Base-by-base conservation (phyloP, 2,113 vertebrate species). In the Genyomyrus donnyi region DNA sequence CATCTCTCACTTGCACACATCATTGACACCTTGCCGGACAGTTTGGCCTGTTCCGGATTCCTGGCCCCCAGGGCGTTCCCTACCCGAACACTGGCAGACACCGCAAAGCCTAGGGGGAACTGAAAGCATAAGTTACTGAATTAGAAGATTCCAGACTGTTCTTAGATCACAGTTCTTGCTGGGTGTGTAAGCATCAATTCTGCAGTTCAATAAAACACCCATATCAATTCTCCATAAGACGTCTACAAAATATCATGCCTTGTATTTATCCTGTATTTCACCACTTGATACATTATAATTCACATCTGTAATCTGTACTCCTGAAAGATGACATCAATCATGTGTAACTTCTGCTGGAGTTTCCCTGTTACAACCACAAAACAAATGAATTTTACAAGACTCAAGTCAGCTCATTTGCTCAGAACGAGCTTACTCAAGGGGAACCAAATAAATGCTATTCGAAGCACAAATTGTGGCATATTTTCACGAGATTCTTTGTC, bases 11-110 rank as follows among this genome's bases (percentile, higher is more conserved):
- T 80, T 95, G 96, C 48, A 77, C 96, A 97, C 74, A 96, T 90
- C 84, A 97, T 35, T 0, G 96, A 94, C 0, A 96, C 94, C 91
- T 96, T 92, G 87, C 95, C 94, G 10, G 97, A 96, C 19, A 93
- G 91, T 85, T 93, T 96, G 24, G 97, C 97, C 92, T 96, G 96
- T 80, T 95, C 91, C 0, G 92, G 93, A 66, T 97, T 93, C 42
- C 97, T 97, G 0, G 95, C 97, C n/a, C 97, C 97, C 11, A 98
- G 93, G 83, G 97, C 96, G 2, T 96, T 97, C 91, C 97, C 98
- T 85, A 98, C 96, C 8, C 95, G 93, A 91, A 98, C 95, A 4
- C 94, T 97, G 0, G 91, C 96, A 1, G 96, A 95, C 83, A 97
- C 95, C 0, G 95, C 95, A 90, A 98, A 95, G 52, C 97, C 96